These are phyloP conservation scores for Ceratoteleas bidentatus DNA, from an alignment of 1,140 invertebrate genomes.

Conservation along the genomic window DNA sequence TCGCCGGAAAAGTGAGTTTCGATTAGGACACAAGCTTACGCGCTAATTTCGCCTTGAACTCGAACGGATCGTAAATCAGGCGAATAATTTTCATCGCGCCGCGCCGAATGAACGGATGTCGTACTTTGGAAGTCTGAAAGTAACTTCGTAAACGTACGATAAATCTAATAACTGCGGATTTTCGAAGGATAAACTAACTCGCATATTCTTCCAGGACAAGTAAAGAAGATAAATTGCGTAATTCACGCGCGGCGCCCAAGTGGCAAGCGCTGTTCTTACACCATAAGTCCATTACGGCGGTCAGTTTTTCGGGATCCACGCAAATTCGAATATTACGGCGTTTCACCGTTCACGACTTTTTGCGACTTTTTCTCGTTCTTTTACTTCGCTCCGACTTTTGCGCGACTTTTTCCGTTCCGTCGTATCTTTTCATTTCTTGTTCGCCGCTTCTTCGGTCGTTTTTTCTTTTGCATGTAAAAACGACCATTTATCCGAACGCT, in stretches of 20 bases:
- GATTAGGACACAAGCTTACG: neutral
- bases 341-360: too few species aligned
- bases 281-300: slow-evolving; percentile 60
- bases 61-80: slow-evolving; percentile 35
- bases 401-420: too few species aligned
- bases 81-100: slow-evolving; percentile 38
- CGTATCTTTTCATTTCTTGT: too few species aligned
- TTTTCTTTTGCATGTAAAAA: neutral
- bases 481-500: neutral
- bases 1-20: neutral
- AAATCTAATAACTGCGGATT: slow-evolving; percentile 71
- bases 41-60: slow-evolving; percentile 16
- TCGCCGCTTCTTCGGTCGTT: too few species aligned
- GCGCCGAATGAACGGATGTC: slow-evolving; percentile 30
- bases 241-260: slow-evolving; percentile 65
- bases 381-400: too few species aligned
- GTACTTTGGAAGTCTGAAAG: slow-evolving; percentile 41
- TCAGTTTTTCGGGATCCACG: slow-evolving; percentile 36
- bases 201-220: slow-evolving; percentile 52
- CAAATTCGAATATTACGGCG: neutral
- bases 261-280: slow-evolving; percentile 66
- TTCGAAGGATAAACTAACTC: slow-evolving; percentile 51
- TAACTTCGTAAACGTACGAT: slow-evolving; percentile 57
- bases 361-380: too few species aligned
- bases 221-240: slow-evolving; percentile 70